Percentiles rank a stretch among this genome's conserved stretches.
phyloP scores from a whole-genome alignment of 2,113 vertebrate species.

The human (Homo sapiens) region GRCh38 chr4:57939501-57940000 shows the following conservation, averaged over 20 bases:
- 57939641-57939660: background rate
- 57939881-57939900: background rate
- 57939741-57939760: background rate
- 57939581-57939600: background rate
- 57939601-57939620: slow-evolving; percentile 1
- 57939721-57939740: background rate
- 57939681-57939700: slow-evolving; percentile 15
- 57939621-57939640: background rate
- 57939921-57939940: background rate
- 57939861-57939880: background rate
- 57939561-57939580: slow-evolving; percentile 5
- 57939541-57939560: background rate
- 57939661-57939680: background rate
- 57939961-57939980: background rate
- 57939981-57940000: slow-evolving; percentile 2
- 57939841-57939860: background rate
- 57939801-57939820: background rate
- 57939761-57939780: background rate
- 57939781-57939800: background rate
- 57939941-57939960: background rate
- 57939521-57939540: background rate
- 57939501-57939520: slow-evolving; percentile 23
- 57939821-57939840: slow-evolving; percentile 1
- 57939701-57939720: background rate
- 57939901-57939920: background rate